phyloP scores from a whole-genome alignment of 2,797 vertebrate species.

The Bradypus variegatus region DNA sequence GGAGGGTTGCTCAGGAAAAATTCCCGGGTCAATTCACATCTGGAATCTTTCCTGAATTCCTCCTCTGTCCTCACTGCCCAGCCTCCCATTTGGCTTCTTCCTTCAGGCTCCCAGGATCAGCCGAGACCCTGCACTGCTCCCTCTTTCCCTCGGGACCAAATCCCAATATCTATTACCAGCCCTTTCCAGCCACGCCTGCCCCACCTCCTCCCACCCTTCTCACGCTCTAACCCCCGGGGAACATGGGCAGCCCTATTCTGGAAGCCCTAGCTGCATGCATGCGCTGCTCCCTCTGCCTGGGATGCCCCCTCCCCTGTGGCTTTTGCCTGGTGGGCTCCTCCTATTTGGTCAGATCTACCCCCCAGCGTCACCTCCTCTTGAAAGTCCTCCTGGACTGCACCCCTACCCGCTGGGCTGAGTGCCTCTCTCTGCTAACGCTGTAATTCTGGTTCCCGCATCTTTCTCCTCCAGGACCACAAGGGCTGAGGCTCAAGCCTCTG shows the following conservation, averaged over 20 bases:
- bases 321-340: background rate
- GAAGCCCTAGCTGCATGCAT: too few species aligned
- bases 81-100: too few species aligned
- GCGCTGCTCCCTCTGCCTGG: background rate
- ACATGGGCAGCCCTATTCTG: background rate
- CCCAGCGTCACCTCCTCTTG: background rate
- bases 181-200: background rate
- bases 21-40: background rate
- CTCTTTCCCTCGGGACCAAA: background rate
- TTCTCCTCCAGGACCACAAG: background rate
- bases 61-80: too few species aligned
- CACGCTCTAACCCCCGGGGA: too few species aligned
- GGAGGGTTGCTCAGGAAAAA: background rate
- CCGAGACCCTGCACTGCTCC: background rate
- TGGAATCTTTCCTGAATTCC: background rate
- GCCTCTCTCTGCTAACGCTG: background rate
- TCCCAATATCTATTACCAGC: too few species aligned
- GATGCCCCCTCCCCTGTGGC: background rate
- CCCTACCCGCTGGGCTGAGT: too few species aligned
- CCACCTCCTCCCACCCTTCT: background rate
- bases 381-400: background rate
- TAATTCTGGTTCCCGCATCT: background rate
- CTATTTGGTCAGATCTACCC: background rate
- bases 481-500: too few species aligned
- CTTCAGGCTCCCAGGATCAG: too few species aligned